Base-by-base conservation (phyloP, 2,888 invertebrate genomes). In the Caenorhabditis wallacei region DNA sequence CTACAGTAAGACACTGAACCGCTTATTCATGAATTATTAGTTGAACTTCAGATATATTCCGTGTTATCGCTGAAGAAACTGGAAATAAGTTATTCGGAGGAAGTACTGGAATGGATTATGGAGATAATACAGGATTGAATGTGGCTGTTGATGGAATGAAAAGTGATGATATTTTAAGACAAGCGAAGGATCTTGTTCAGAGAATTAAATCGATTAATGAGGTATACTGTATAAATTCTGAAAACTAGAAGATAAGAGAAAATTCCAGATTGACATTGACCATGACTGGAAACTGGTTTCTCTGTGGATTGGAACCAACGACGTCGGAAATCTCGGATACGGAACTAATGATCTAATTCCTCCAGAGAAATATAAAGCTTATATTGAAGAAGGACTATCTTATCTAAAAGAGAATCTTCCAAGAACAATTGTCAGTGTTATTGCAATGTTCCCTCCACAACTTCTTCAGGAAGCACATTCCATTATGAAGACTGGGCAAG, bases 51-150 rank as follows among this genome's bases (percentile, higher is more conserved):
- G 89, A 95, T 90, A 94, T 95, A 89, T 92, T 95, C 70, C 94
- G 95, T 22, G 69, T 70, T 1, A 76, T 82, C 20, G 51, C 82
- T 8, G 59, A 71, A 93, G 94, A 95, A 92, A 95, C 94, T 92
- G 95, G 95, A 91, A 94, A 95, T 0, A 93, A 94, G 63, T 90
- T 95, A 69, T 94, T 94, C 0, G 95, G 95, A 0, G 95, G 94
- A 91, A 95, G 95, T 24, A 94, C 94, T 0, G 95, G 95, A 70
- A 94, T 94, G 0, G 95, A 85, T 40, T 81, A 84, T 63, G 82
- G 78, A n/a, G 46, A 54, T 18, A 54, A 85, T 53, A 57, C 70
- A 2, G 82, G 82, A 22, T 80, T 85, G 30, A 85, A 88, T 48
- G 84, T 84, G 24, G 89, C 87, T 5, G 79, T 88, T 13, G 81